Evolutionary conservation across 53 echinoderm and acorn worm species (phyloP).

Genomic region (Hippasteria phrygiana): DNA sequence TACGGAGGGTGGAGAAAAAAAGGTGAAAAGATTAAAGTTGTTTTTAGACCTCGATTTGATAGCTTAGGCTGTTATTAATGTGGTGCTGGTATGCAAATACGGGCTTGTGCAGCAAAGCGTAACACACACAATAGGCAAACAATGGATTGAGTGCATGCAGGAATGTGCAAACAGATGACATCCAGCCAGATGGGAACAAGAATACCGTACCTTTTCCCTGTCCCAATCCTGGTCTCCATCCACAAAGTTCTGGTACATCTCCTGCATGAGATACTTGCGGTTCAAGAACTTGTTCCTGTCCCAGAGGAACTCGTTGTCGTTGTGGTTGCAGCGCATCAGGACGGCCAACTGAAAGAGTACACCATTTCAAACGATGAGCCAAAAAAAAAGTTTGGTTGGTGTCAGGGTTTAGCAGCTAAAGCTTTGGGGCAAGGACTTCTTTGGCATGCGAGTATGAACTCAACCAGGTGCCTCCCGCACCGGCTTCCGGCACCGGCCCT

Average conservation of each 20-base stretch:
- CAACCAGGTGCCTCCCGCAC: no score
- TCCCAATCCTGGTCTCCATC: conserved; percentile 95
- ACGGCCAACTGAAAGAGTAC: conserved; percentile 77
- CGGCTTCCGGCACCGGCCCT: no score
- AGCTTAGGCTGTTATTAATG: no score
- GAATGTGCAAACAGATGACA: neutral
- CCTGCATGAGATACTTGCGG: conserved; percentile 98
- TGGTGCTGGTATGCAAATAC: no score
- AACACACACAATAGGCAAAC: no score
- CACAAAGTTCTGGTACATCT: conserved; percentile 99
- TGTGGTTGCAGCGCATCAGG: conserved; percentile 89
- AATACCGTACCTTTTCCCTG: conserved; percentile 76
- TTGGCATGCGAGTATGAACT: no score
- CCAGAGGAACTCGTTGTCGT: conserved; percentile 96
- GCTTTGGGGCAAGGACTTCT: no score
- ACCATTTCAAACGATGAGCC: neutral
- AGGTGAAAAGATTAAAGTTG: neutral
- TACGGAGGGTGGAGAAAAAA: neutral
- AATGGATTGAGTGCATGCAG: no score
- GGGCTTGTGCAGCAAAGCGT: no score
- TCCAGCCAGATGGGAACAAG: neutral
- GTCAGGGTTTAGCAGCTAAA: no score
- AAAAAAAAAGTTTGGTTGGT: neutral
- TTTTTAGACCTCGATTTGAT: neutral
- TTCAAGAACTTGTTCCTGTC: conserved; percentile 92